Evolutionary conservation across 2,888 invertebrate genomes (phyloP).

Genomic region (Craniophora ligustri): DNA sequence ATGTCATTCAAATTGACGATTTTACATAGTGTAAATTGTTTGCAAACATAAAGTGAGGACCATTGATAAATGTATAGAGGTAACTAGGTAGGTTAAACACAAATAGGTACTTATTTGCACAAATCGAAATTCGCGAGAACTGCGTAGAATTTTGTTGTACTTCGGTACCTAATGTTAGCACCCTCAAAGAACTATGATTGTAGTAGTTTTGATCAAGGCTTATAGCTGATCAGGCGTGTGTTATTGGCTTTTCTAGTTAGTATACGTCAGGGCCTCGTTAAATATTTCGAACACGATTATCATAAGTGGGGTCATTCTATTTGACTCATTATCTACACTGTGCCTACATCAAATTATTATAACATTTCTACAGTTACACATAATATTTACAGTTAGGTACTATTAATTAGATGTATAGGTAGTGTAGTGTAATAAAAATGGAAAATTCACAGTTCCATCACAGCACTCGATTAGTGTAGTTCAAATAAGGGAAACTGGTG

Average conservation of each 20-base stretch:
- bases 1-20: conserved; percentile 47
- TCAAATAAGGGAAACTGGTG: too few species aligned
- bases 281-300: not conserved
- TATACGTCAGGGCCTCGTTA: not conserved
- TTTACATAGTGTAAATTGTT: conserved; percentile 48
- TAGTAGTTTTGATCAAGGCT: conserved; percentile 17
- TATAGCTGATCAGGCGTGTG: conserved; percentile 3
- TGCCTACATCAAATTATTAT: too few species aligned
- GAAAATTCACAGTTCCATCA: too few species aligned
- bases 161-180: not conserved
- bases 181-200: not conserved
- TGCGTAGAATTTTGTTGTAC: not conserved
- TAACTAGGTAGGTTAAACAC: conserved; percentile 5
- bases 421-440: too few species aligned
- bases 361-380: too few species aligned
- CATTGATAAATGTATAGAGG: conserved; percentile 11
- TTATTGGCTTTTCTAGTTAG: conserved; percentile 15
- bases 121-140: not conserved
- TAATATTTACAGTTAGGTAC: too few species aligned
- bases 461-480: too few species aligned
- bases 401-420: too few species aligned
- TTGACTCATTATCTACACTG: not conserved
- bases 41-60: conserved; percentile 23
- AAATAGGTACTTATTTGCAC: not conserved
- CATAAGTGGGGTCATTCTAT: conserved; percentile 1